phyloP scores from a whole-genome alignment of 1,140 invertebrate species.

The Bombus consobrinus region DNA sequence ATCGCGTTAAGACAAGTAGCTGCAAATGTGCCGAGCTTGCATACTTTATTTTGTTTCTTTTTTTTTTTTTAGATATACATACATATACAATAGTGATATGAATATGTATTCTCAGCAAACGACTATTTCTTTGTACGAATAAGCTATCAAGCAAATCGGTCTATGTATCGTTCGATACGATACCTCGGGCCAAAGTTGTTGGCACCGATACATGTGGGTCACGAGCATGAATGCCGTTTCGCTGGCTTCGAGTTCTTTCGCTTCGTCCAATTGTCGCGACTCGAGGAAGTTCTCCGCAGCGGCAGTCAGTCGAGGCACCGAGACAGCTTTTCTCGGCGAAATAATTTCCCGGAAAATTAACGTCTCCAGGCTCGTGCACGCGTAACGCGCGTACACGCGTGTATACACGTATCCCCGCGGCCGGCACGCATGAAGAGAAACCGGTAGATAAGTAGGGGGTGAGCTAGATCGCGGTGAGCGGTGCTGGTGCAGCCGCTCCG shows the following conservation, averaged over 20 bases:
- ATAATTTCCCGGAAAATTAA: constrained; percentile 71
- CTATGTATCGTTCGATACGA: background rate
- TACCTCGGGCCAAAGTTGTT: background rate
- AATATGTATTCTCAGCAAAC: background rate
- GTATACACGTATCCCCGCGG: constrained; percentile 29
- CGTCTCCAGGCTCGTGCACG: constrained; percentile 52
- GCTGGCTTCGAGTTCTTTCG: background rate
- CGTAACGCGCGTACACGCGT: constrained; percentile 50
- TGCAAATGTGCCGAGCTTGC: background rate
- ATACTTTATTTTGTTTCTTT: background rate
- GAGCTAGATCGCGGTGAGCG: constrained; percentile 22
- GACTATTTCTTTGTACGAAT: background rate
- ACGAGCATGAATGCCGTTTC: constrained; percentile 4
- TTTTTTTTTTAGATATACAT: background rate
- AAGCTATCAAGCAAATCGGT: background rate
- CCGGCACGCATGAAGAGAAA: constrained; percentile 40
- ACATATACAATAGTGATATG: background rate
- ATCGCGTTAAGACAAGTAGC: too few relatives aligned
- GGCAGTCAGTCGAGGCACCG: constrained; percentile 8
- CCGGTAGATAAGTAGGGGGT: constrained; percentile 42
- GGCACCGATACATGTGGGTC: constrained; percentile 8
- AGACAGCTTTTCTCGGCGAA: constrained; percentile 51
- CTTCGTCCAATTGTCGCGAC: background rate
- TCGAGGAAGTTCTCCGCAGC: background rate
- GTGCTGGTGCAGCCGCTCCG: background rate